phyloP scores from a whole-genome alignment of 1,140 invertebrate genomes.

The Pomacea maculata region DNA sequence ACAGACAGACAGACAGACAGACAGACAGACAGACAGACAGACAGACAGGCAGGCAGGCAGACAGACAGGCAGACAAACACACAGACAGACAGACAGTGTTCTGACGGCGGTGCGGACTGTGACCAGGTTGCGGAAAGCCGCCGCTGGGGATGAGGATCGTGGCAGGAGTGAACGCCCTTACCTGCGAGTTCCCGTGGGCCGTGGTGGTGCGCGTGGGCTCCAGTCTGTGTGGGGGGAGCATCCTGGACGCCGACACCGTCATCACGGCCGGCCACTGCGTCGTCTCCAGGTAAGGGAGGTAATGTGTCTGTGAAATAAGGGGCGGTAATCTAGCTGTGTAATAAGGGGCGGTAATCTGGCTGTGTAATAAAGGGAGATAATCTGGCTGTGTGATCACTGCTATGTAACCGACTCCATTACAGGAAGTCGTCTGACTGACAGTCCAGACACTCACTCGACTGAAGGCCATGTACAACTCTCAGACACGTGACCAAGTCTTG shows the following conservation, averaged over 20 bases:
- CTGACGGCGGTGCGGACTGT: background rate
- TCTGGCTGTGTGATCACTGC: no score
- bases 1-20: background rate
- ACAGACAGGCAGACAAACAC: background rate
- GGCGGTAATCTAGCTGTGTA: no score
- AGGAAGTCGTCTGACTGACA: background rate
- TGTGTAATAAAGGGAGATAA: background rate
- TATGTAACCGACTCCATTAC: no score
- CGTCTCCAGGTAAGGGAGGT: constrained; percentile 9
- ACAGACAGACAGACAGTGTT: constrained; percentile 2
- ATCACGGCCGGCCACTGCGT: constrained; percentile 19
- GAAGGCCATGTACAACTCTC: background rate
- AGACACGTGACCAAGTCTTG: no score
- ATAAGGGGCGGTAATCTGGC: background rate
- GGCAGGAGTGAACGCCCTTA: background rate
- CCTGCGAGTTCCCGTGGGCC: constrained; percentile 18
- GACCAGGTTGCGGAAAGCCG: constrained; percentile 7
- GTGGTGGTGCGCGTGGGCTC: constrained; percentile 10
- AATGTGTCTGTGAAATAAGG: background rate
- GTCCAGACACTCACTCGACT: background rate
- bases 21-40: background rate
- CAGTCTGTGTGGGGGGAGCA: constrained; percentile 8
- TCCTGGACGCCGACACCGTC: constrained; percentile 13
- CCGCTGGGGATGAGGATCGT: background rate
- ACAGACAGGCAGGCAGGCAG: background rate